phyloP scores from a whole-genome alignment of 2,797 vertebrate genomes.

The Cuculus canorus region DNA sequence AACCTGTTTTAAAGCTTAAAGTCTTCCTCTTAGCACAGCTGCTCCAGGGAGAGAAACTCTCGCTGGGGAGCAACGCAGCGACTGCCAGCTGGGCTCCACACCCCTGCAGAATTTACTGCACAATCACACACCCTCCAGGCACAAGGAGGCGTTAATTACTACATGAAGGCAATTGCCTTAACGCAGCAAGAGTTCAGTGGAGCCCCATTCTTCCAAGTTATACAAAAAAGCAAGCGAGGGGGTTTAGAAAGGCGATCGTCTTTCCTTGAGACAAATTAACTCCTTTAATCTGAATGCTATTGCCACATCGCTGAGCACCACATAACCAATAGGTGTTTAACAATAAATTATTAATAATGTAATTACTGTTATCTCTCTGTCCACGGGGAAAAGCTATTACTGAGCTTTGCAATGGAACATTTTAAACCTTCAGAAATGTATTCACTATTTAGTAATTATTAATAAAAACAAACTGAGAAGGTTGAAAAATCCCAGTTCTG shows the following conservation, averaged over 20 bases:
- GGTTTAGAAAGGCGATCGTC: neutral
- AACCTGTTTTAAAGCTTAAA: neutral
- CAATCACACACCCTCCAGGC: neutral
- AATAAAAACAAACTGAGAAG: neutral
- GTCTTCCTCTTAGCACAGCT: neutral
- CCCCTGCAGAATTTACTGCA: neutral
- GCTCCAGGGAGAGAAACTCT: neutral
- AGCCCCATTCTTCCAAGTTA: neutral
- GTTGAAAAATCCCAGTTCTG: neutral
- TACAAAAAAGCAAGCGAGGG: neutral
- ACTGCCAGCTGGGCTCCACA: neutral
- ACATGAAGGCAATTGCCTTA: neutral
- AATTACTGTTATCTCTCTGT: neutral
- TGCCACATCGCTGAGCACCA: neutral
- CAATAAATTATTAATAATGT: neutral
- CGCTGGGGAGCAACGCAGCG: too few relatives aligned
- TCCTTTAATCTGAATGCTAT: neutral
- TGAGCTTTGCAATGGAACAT: neutral
- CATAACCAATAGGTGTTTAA: neutral
- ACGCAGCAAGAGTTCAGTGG: neutral
- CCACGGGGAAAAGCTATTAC: neutral
- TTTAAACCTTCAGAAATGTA: neutral
- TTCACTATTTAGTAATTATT: neutral
- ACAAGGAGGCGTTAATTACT: neutral
- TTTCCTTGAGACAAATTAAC: neutral